phyloP scores from a whole-genome alignment of 2,888 invertebrate genomes.

The Andrena marginata region DNA sequence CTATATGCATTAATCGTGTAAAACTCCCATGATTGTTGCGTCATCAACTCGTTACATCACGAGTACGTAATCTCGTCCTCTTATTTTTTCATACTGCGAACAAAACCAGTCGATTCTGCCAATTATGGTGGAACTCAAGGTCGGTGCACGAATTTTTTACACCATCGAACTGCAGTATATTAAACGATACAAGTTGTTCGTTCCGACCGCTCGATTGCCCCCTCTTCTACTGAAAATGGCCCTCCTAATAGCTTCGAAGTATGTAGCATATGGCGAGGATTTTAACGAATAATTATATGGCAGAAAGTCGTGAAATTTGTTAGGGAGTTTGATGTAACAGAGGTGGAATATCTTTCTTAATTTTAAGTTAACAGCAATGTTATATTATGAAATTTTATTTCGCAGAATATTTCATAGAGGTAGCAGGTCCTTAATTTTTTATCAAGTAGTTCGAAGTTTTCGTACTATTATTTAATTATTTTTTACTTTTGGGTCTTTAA shows the following conservation, averaged over 20 bases:
- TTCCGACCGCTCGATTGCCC: not conserved
- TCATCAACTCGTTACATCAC: constrained; percentile 43
- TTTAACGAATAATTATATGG: not conserved
- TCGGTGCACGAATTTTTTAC: constrained; percentile 35
- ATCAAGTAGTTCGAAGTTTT: too few species aligned
- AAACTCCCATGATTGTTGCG: constrained; percentile 34
- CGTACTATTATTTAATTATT: too few species aligned
- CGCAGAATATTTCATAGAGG: too few species aligned
- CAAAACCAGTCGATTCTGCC: constrained; percentile 64
- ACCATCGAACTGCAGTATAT: constrained; percentile 38
- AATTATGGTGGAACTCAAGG: constrained; percentile 64
- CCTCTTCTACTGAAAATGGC: not conserved
- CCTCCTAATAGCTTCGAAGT: not conserved
- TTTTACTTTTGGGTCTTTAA: too few species aligned
- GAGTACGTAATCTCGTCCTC: constrained; percentile 35
- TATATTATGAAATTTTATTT: not conserved
- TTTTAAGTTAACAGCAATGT: not conserved
- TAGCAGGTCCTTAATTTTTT: too few species aligned
- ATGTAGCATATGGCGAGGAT: not conserved
- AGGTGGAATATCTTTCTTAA: not conserved
- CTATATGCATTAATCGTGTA: constrained; percentile 16
- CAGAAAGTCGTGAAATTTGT: not conserved
- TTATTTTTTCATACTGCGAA: constrained; percentile 41
- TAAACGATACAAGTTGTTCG: constrained; percentile 22
- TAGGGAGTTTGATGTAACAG: not conserved